Conservation (phyloP, 2,888 invertebrate species). For the Cheilosia variabilis region DNA sequence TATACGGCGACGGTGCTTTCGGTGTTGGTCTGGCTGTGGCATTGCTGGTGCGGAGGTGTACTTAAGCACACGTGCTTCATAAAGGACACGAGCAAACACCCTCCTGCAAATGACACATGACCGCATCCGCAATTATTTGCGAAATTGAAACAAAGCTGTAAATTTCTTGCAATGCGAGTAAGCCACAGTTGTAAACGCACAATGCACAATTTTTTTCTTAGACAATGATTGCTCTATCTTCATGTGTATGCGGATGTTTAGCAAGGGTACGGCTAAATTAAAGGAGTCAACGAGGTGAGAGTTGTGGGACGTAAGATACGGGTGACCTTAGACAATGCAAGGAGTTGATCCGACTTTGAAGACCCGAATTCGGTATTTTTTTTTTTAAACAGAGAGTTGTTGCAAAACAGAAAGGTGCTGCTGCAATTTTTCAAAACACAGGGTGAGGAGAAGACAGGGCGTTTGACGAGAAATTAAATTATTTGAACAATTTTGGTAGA, state of each 20-base stretch:
- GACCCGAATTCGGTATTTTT: too few species aligned
- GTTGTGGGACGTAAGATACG: not conserved
- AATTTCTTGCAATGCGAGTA: conserved; percentile 39
- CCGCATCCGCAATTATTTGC: conserved; percentile 70
- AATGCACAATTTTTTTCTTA: conserved; percentile 37
- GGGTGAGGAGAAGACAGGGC: too few species aligned
- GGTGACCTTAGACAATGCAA: conserved; percentile 2
- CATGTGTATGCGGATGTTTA: not conserved
- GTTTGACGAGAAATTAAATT: too few species aligned
- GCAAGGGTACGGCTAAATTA: not conserved
- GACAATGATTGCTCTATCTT: conserved; percentile 17
- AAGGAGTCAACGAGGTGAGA: conserved; percentile 3
- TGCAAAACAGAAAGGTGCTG: too few species aligned
- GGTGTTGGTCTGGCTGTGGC: conserved; percentile 8
- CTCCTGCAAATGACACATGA: conserved; percentile 60
- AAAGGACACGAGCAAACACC: conserved; percentile 44
- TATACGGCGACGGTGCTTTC: conserved; percentile 23
- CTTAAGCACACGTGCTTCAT: conserved; percentile 55
- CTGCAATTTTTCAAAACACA: too few species aligned
- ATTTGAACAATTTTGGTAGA: too few species aligned
- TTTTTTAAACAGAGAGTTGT: too few species aligned
- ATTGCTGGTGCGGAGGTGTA: conserved; percentile 16
- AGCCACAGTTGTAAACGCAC: conserved; percentile 31
- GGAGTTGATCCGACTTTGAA: not conserved
- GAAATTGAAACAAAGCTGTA: conserved; percentile 69